Percentiles rank a stretch among this genome's conserved stretches.
phyloP scores from a whole-genome alignment of 2,113 vertebrate genomes.

The Ursus arctos region DNA sequence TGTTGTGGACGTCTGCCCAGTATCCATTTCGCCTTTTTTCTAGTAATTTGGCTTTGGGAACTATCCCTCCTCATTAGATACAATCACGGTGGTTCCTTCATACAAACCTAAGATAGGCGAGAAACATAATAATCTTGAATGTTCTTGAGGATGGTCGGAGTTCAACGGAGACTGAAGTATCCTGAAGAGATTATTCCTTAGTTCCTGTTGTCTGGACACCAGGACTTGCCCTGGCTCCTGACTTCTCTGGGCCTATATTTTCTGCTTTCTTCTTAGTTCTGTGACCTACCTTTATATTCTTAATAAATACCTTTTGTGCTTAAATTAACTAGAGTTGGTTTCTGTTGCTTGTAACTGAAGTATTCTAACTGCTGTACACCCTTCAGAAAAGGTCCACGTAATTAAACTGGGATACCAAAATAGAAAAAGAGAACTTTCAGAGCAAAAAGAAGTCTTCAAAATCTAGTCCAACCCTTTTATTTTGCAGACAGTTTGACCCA shows the following conservation, averaged over 20 bases:
- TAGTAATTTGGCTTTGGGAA: not conserved
- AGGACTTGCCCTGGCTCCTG: not conserved
- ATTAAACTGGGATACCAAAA: slow-evolving; percentile 32
- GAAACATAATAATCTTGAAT: not conserved
- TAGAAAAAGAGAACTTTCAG: slow-evolving; percentile 27
- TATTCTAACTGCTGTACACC: not conserved
- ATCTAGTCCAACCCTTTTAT: slow-evolving; percentile 13
- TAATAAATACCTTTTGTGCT: not conserved
- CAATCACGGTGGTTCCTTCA: not conserved
- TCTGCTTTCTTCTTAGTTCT: slow-evolving; percentile 44
- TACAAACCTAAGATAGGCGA: not conserved
- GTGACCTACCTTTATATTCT: not conserved
- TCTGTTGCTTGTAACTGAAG: not conserved
- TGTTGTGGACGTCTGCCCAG: not conserved
- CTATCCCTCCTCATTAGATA: not conserved
- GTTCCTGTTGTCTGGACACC: not conserved
- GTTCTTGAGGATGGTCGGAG: not conserved
- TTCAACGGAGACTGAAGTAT: not conserved
- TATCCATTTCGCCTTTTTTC: not conserved
- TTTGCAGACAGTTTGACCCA: slow-evolving; percentile 10
- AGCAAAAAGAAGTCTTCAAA: slow-evolving; percentile 40
- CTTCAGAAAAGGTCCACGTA: slow-evolving; percentile 24
- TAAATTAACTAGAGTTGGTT: slow-evolving; percentile 33
- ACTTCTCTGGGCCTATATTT: not conserved
- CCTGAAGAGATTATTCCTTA: not conserved